Evolutionary conservation across 2,888 invertebrate species (phyloP).

Genomic region (Lepas anatifera): DNA sequence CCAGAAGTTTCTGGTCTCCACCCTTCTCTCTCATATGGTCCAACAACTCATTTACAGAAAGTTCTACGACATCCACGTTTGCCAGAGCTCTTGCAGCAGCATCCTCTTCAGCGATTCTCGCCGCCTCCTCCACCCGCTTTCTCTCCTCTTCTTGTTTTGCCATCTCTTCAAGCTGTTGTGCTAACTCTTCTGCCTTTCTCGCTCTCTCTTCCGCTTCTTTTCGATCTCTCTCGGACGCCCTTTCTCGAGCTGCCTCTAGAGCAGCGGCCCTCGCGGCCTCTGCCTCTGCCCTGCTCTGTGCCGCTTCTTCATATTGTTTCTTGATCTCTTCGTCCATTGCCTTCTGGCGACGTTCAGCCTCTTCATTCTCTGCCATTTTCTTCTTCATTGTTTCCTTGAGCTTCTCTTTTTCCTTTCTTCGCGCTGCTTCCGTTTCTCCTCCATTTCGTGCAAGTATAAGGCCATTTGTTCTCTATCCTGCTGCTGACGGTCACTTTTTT

Average conservation of each 20-base stretch:
- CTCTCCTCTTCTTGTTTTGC: constrained; percentile 35
- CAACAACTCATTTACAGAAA: constrained; percentile 21
- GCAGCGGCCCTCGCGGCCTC: constrained; percentile 44
- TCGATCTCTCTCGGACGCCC: constrained; percentile 28
- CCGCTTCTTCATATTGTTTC: constrained; percentile 38
- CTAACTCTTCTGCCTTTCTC: constrained; percentile 48
- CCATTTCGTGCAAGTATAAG: constrained; percentile 1
- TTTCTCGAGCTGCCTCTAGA: constrained; percentile 32
- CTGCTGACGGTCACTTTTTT: constrained; percentile 1
- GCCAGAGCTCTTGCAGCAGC: constrained; percentile 20
- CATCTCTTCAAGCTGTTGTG: constrained; percentile 39
- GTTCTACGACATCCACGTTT: constrained; percentile 19
- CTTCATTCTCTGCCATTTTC: constrained; percentile 24
- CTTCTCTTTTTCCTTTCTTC: constrained; percentile 32
- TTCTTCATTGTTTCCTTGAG: constrained; percentile 31
- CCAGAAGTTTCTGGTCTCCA: constrained; percentile 21
- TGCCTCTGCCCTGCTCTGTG: constrained; percentile 18
- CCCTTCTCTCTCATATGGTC: constrained; percentile 23
- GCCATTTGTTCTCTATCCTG: constrained; percentile 7
- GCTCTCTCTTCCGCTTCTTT: constrained; percentile 66
- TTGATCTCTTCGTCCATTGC: constrained; percentile 30
- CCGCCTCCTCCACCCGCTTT: constrained; percentile 21
- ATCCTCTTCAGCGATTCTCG: constrained; percentile 20
- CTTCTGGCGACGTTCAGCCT: constrained; percentile 47
- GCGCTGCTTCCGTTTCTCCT: background rate